These are phyloP conservation scores for Tragulus kanchil DNA, from an alignment of 2,113 vertebrate species.

Conservation along the genomic window DNA sequence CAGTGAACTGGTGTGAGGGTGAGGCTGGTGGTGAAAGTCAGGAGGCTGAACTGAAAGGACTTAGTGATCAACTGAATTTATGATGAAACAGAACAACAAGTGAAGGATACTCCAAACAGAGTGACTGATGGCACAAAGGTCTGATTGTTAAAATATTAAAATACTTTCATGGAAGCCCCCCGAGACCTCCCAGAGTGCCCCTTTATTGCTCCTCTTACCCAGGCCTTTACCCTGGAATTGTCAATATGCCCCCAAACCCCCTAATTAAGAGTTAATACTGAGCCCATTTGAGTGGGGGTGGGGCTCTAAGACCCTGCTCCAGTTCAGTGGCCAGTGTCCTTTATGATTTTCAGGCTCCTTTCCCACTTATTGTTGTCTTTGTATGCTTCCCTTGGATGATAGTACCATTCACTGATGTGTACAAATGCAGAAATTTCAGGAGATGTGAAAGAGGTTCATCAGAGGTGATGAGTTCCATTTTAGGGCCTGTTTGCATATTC, in stretches of 20 bases:
- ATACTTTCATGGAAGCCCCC: neutral
- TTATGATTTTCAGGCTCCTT: neutral
- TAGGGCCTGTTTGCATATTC: neutral
- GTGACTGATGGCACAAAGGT: neutral
- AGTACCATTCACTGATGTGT: neutral
- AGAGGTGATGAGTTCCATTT: conserved; percentile 9
- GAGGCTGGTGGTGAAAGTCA: neutral
- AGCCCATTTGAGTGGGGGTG: neutral
- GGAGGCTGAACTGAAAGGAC: neutral
- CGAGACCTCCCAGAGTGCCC: fast-evolving
- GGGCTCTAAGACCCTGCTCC: neutral
- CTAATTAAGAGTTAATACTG: neutral
- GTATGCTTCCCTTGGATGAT: neutral
- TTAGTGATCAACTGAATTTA: neutral
- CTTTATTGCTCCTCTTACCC: neutral
- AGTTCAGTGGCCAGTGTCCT: neutral
- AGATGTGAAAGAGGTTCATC: neutral
- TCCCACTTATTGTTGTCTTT: neutral
- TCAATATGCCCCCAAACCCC: neutral
- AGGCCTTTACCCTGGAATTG: neutral
- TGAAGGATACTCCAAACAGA: neutral
- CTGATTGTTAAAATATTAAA: neutral
- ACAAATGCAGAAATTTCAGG: neutral
- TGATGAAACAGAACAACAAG: neutral
- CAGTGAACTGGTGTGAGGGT: neutral